Evolutionary conservation across 2,797 vertebrate species (phyloP).

Genomic region (Argya squamiceps): DNA sequence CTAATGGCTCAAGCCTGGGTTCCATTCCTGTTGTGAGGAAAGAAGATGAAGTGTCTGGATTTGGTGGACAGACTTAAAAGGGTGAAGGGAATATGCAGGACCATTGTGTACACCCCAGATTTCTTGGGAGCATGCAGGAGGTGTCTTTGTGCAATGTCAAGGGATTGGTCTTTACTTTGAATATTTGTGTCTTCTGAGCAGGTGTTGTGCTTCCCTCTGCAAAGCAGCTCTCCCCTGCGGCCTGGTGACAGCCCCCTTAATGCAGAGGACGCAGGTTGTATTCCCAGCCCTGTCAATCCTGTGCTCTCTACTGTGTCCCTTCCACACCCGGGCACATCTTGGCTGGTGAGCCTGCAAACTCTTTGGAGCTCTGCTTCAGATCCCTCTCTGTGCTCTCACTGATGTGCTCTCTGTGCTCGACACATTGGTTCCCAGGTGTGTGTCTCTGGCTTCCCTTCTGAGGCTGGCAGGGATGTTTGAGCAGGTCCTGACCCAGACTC

Average conservation of each 20-base stretch:
- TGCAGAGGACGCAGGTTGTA: background rate
- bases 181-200: constrained; percentile 25
- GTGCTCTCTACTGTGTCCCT: background rate
- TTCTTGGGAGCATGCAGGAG: background rate
- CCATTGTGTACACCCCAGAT: background rate
- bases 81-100: background rate
- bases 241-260: constrained; percentile 26
- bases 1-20: background rate
- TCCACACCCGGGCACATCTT: background rate
- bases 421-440: background rate
- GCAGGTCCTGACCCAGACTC: background rate
- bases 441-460: background rate
- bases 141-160: background rate
- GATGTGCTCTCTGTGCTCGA: accelerated
- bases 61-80: accelerated
- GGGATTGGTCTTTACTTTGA: background rate
- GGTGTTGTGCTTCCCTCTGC: constrained; percentile 14
- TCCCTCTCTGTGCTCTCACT: background rate
- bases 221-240: background rate
- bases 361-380: background rate
- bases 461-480: background rate
- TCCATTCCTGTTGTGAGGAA: background rate
- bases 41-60: background rate
- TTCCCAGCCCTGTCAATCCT: constrained; percentile 49
- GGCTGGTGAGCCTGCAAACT: background rate